Percentiles rank a stretch among this genome's conserved stretches.
phyloP scores from a whole-genome alignment of 2,113 vertebrate species.

The Tachycineta bicolor region DNA sequence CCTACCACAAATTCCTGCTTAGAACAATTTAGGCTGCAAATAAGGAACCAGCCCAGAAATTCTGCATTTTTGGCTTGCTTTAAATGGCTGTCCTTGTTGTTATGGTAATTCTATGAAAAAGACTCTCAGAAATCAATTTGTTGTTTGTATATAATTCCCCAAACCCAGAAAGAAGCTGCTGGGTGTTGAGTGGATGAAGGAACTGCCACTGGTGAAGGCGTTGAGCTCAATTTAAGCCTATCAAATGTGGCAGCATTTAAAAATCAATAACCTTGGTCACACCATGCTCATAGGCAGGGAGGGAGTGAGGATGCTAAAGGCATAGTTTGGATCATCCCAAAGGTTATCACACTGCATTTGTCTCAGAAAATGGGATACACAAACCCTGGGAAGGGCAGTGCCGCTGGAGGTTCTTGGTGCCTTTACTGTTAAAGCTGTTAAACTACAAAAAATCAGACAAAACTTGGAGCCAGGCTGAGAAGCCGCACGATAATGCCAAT shows the following conservation, averaged over 20 bases:
- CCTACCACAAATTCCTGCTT: background rate
- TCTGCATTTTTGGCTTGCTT: background rate
- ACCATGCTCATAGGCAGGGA: background rate
- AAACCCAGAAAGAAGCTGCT: background rate
- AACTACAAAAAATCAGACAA: background rate
- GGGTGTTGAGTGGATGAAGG: background rate
- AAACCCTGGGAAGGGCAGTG: background rate
- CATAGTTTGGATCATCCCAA: background rate
- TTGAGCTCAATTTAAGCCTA: background rate
- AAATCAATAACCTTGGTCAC: background rate
- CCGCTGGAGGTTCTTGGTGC: background rate
- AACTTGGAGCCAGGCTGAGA: background rate
- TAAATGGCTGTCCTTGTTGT: background rate
- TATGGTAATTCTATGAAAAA: slow-evolving; percentile 22
- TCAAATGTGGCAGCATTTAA: background rate
- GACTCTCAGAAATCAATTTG: slow-evolving; percentile 14
- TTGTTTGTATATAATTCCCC: background rate
- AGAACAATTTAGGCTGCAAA: background rate
- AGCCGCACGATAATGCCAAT: rapidly evolving
- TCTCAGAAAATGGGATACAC: background rate
- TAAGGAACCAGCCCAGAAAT: background rate
- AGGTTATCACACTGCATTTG: background rate
- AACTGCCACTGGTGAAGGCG: background rate
- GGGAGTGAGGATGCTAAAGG: background rate
- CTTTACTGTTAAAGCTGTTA: background rate